Base-by-base conservation (phyloP, 92 coral and sea anemone genomes). In the Parazoanthus atlanticus region DNA sequence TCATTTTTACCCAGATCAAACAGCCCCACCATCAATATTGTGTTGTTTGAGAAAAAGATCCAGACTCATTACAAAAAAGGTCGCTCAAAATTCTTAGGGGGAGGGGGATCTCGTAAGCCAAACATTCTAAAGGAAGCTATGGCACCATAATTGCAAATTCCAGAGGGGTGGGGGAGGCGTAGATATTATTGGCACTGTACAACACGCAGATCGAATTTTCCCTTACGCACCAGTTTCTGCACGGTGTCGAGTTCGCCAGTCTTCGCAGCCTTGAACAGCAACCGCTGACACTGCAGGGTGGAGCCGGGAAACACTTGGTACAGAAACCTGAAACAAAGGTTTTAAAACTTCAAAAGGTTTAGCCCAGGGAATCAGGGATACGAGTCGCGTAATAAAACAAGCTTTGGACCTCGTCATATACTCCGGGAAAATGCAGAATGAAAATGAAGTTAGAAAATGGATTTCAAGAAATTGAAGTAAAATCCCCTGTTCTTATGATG, bases 301-400 rank as follows among this genome's bases (percentile, higher is more conserved):
- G 95, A 94, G 4, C 99, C 99, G 31, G 99, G 99, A 74, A 97
- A 97, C 38, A 97, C 94, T 91, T 97, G 98, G 67, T 97, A 97
- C 12, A 97, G 91, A 82, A 97, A 97, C 89, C 98, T 95, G 75
- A 17, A 78, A 23, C 13, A 75, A 78, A n/a, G 31, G 19, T 47
- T 21, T 7, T 29, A 30, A 25, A 46, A 8, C 12, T 46, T 46
- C 12, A 33, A 0, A 49, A 43, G 5, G 21, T 61, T 16, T 25
- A 81, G 6, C 31, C 12, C 5, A 0, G 9, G 31, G 11, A 31
- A 28, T n/a, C 8, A 19, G 46, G 23, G 21, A 17, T 29, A 3
- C 32, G 73, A 31, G 7, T 26, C 29, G 9, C 32, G 26, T 8
- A 77, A 77, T 46, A 28, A 23, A 2, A 25, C 23, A 13, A 26